Conservation (phyloP, 2,113 vertebrate genomes). For the Macrotus californicus region DNA sequence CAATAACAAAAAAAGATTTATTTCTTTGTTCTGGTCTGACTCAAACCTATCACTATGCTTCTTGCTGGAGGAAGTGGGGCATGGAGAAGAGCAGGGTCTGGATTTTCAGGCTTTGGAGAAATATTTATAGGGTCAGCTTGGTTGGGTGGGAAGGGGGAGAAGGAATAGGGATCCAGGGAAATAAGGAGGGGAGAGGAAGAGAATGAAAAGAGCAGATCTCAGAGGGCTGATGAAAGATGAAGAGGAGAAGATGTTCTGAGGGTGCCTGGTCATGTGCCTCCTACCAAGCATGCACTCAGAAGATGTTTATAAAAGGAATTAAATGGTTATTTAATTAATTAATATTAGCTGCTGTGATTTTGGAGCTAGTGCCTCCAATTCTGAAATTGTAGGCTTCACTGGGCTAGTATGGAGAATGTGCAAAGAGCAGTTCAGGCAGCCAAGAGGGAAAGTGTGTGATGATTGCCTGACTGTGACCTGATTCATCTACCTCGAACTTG, state of each 20-base stretch:
- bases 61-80: background rate
- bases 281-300: background rate
- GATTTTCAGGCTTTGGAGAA: background rate
- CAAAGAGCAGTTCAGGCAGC: background rate
- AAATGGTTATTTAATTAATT: background rate
- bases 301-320: background rate
- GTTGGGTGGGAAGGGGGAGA: background rate
- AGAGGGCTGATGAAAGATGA: background rate
- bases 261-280: background rate
- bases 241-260: background rate
- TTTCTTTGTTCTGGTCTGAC: background rate
- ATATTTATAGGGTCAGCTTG: background rate
- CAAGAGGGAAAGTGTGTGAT: background rate
- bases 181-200: background rate
- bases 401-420: background rate
- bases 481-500: background rate
- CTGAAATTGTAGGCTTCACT: background rate
- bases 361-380: background rate
- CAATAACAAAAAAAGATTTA: background rate
- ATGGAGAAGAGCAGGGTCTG: background rate
- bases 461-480: background rate
- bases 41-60: background rate
- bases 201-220: background rate
- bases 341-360: background rate
- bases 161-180: background rate